Evolutionary conservation across 2,113 vertebrate species (phyloP).

Genomic region (Furnarius figulus): DNA sequence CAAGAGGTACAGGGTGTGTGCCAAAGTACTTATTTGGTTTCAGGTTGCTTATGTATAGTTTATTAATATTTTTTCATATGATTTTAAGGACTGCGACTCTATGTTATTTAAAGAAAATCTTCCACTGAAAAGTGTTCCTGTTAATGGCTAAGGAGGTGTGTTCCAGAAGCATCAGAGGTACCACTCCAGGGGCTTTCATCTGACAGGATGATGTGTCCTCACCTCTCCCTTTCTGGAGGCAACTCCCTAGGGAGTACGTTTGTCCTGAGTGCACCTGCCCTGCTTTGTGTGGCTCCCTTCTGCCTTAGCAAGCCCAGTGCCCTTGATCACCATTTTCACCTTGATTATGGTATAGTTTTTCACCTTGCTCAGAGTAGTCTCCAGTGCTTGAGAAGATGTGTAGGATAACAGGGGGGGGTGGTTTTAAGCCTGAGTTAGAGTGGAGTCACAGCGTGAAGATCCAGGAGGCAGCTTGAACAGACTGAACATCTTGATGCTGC

Average conservation of each 20-base stretch:
- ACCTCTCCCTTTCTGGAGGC: background rate
- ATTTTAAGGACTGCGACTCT: background rate
- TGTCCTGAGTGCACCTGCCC: background rate
- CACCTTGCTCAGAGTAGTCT: background rate
- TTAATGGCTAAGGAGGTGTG: background rate
- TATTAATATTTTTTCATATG: background rate
- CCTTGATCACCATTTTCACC: background rate
- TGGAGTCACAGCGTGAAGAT: accelerated
- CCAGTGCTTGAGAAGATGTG: background rate
- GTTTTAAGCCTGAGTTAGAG: background rate
- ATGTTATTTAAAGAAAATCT: background rate
- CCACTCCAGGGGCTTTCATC: background rate
- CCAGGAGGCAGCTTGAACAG: background rate
- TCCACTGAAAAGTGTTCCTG: background rate
- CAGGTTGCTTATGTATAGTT: background rate
- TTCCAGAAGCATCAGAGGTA: background rate
- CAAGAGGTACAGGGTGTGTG: accelerated
- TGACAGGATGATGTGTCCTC: background rate
- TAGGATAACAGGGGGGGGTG: background rate
- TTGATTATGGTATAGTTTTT: background rate
- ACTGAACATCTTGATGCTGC: background rate
- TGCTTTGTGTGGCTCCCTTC: background rate
- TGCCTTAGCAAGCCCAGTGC: background rate
- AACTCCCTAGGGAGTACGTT: background rate
- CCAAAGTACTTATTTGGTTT: background rate